Conservation (phyloP, 2,797 vertebrate species). For the Limnodromus scolopaceus region DNA sequence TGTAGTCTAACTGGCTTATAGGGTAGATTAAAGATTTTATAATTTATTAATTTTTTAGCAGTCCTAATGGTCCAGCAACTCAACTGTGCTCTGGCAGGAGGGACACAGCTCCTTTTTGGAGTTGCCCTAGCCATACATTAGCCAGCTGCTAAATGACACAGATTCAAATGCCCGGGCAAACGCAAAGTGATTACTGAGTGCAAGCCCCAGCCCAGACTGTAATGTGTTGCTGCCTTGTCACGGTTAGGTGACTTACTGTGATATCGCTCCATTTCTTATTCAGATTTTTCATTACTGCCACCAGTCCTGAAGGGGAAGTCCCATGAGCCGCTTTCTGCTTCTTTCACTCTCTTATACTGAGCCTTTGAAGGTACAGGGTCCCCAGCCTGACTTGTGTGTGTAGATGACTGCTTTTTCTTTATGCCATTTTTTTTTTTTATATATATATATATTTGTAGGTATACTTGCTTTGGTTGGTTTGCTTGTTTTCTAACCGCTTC, state of each 20-base stretch:
- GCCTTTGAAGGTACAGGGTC: conserved; percentile 77
- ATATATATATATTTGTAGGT: conserved; percentile 33
- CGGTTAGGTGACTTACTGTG: conserved; percentile 63
- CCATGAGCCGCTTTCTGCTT: conserved; percentile 71
- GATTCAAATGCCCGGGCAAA: neutral
- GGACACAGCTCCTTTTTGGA: neutral
- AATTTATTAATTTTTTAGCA: neutral
- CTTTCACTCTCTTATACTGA: conserved; percentile 74
- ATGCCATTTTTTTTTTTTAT: conserved; percentile 15
- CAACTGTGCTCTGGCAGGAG: neutral
- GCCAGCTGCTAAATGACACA: neutral
- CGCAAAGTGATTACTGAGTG: neutral
- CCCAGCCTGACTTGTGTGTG: conserved; percentile 51
- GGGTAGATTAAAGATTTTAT: neutral
- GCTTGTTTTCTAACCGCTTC: conserved; percentile 71
- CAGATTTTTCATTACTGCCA: conserved; percentile 76
- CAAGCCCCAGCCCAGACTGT: neutral
- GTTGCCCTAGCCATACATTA: neutral
- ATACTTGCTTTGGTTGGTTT: conserved; percentile 71
- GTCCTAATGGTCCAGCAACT: neutral
- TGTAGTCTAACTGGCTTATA: neutral
- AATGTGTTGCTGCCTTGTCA: neutral
- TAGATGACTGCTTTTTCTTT: conserved; percentile 70
- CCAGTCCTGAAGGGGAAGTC: conserved; percentile 72
- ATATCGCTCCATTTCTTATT: conserved; percentile 66